phyloP scores from a whole-genome alignment of 2,113 vertebrate genomes.

The Gambusia affinis region DNA sequence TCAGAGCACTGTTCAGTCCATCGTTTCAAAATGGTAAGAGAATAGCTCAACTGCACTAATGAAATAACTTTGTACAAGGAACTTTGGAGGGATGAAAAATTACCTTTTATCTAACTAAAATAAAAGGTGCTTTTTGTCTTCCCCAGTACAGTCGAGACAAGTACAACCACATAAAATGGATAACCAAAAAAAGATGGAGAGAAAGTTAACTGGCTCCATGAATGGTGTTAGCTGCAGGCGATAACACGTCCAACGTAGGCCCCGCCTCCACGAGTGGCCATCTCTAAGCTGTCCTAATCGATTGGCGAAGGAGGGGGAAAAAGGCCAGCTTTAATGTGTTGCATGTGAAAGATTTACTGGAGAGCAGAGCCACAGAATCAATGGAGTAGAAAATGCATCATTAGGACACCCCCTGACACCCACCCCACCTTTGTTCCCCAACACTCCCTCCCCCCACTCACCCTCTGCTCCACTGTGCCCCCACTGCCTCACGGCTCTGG shows the following conservation, averaged over 20 bases:
- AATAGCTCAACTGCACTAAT: not conserved
- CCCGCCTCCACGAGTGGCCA: slow-evolving; percentile 64
- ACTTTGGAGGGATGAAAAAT: not conserved
- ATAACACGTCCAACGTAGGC: slow-evolving; percentile 70
- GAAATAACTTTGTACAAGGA: not conserved
- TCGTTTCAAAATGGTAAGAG: not conserved
- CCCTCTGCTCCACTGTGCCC: slow-evolving; percentile 2
- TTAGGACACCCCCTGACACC: slow-evolving; percentile 68
- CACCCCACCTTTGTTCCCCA: not conserved
- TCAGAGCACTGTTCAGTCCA: not conserved
- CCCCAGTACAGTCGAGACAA: not conserved
- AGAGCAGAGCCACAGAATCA: slow-evolving; percentile 79
- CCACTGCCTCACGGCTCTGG: slow-evolving; percentile 13
- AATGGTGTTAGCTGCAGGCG: slow-evolving; percentile 49
- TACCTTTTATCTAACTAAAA: not conserved
- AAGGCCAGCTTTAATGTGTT: slow-evolving; percentile 80
- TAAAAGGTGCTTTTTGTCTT: not conserved
- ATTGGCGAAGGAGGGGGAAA: slow-evolving; percentile 77
- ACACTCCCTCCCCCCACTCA: slow-evolving; percentile 12
- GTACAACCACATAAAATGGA: not conserved
- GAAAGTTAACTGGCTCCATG: slow-evolving; percentile 24
- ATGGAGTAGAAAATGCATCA: slow-evolving; percentile 84
- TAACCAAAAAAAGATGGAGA: slow-evolving; percentile 6
- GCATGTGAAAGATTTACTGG: slow-evolving; percentile 83
- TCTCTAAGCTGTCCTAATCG: slow-evolving; percentile 81